Conservation (phyloP, 2,797 vertebrate species). For the Telmatherina bonti region DNA sequence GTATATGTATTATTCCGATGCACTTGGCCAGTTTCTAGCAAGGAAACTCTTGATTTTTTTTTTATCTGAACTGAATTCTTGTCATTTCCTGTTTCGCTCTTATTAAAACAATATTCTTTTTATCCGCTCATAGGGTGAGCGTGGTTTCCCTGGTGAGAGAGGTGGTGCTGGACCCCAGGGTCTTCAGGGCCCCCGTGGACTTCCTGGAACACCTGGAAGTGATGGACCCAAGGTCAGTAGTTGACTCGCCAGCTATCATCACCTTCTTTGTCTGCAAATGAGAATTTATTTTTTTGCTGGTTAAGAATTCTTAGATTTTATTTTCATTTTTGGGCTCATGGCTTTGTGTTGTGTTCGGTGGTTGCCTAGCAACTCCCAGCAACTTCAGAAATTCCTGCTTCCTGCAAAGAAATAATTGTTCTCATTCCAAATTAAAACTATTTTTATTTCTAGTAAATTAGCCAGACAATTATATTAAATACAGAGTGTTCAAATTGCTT, state of each 20-base stretch:
- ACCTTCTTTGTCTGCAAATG: background rate
- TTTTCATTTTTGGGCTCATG: background rate
- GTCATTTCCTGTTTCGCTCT: background rate
- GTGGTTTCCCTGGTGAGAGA: constrained; percentile 97
- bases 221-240: constrained; percentile 95
- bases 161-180: constrained; percentile 93
- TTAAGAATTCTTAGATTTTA: background rate
- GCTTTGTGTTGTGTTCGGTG: background rate
- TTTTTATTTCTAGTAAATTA: background rate
- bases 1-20: background rate
- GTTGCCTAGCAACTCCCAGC: background rate
- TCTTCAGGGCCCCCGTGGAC: constrained; percentile 92
- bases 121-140: constrained; percentile 87
- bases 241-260: background rate
- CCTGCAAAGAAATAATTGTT: background rate
- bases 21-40: background rate
- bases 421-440: background rate
- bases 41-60: background rate
- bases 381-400: background rate
- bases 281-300: background rate
- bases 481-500: background rate
- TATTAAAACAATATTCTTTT: constrained; percentile 27
- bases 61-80: background rate
- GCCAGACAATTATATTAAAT: background rate
- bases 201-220: constrained; percentile 94